Percentiles rank a stretch among this genome's conserved stretches.
phyloP scores from a whole-genome alignment of 2,113 vertebrate genomes.

The Cacatua alba region DNA sequence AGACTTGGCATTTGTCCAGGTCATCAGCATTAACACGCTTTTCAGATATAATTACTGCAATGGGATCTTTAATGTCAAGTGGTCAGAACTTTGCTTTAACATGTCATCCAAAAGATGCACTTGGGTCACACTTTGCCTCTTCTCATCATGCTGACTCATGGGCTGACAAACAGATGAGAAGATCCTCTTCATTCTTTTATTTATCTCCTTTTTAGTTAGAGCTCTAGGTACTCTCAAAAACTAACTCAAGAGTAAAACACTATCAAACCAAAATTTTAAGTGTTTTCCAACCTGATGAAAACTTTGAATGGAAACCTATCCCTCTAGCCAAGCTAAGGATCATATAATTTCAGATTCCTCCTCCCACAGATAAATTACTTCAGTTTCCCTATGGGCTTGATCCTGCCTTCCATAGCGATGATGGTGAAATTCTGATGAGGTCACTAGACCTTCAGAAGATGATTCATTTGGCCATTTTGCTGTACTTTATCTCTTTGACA shows the following conservation, averaged over 20 bases:
- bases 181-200: neutral
- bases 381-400: neutral
- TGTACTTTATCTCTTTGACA: neutral
- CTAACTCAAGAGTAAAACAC: neutral
- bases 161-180: neutral
- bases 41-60: neutral
- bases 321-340: neutral
- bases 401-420: neutral
- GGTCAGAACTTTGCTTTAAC: neutral
- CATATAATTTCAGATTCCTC: neutral
- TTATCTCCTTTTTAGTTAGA: neutral
- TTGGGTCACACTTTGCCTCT: neutral
- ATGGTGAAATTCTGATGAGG: neutral
- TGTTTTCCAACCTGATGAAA: neutral
- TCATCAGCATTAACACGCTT: neutral
- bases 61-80: conserved; percentile 8
- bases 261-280: neutral
- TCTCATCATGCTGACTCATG: neutral
- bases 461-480: neutral
- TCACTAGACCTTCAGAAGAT: neutral
- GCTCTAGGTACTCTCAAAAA: neutral
- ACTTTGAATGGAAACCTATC: neutral
- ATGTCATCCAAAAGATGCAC: neutral
- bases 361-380: neutral
- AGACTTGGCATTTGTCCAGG: neutral